These are phyloP conservation scores for Asobara japonica DNA, from an alignment of 1,140 invertebrate genomes.

Conservation along the genomic window DNA sequence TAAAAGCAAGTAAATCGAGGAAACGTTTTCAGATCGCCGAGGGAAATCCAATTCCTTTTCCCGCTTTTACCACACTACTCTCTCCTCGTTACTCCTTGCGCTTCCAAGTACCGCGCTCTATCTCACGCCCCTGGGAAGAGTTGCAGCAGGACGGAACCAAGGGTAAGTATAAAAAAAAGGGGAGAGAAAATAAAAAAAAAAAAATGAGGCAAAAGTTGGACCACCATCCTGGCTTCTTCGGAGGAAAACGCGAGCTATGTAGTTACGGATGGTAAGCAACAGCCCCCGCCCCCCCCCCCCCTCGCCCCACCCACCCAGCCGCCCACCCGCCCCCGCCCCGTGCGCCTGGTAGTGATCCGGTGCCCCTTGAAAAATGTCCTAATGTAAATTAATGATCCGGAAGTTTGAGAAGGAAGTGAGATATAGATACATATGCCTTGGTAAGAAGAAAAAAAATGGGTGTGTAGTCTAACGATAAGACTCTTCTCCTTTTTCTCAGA, in stretches of 20 bases:
- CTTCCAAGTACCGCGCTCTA: background rate
- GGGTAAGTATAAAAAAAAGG: conserved; percentile 1
- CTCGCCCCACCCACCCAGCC: too few species aligned
- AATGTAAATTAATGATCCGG: conserved; percentile 57
- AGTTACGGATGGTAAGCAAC: conserved; percentile 21
- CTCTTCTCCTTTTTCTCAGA: conserved; percentile 10
- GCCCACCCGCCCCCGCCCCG: too few species aligned
- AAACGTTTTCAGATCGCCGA: conserved; percentile 25
- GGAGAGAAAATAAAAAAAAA: conserved; percentile 12
- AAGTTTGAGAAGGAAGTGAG: conserved; percentile 48
- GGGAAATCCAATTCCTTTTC: conserved; percentile 29
- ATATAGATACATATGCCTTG: conserved; percentile 35
- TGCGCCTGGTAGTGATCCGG: conserved; percentile 30
- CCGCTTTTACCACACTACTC: conserved; percentile 15
- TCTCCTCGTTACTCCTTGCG: background rate
- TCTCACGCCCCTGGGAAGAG: conserved; percentile 18
- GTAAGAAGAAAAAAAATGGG: conserved; percentile 28
- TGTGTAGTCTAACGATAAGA: conserved; percentile 9
- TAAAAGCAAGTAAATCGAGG: conserved; percentile 32
- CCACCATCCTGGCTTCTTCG: background rate
- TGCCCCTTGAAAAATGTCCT: conserved; percentile 53
- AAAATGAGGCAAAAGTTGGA: background rate
- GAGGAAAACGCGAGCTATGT: background rate
- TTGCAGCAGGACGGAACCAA: background rate
- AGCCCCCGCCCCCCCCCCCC: background rate